Conservation (phyloP, 2,888 invertebrate genomes). For the Tachina fera region DNA sequence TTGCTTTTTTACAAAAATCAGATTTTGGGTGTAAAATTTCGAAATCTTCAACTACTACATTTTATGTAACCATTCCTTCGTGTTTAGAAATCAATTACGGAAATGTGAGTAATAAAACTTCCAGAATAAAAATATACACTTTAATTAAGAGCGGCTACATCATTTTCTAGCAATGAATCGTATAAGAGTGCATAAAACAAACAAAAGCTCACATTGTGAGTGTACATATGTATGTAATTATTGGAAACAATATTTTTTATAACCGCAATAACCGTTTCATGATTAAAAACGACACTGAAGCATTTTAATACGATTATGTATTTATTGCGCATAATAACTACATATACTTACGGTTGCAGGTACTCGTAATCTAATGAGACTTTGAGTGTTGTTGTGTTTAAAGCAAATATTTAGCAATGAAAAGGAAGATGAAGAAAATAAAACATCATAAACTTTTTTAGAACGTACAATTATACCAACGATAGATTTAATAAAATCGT, state of each 20-base stretch:
- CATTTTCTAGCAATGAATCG: background rate
- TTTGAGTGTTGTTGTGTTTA: conserved; percentile 11
- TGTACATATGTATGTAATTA: background rate
- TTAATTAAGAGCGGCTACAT: conserved; percentile 28
- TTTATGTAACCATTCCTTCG: conserved; percentile 57
- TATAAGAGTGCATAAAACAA: conserved; percentile 18
- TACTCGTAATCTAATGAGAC: background rate
- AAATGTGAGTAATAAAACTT: conserved; percentile 54
- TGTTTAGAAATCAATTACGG: conserved; percentile 57
- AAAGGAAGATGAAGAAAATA: background rate
- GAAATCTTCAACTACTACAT: background rate
- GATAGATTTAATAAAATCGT: too few relatives aligned
- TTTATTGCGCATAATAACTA: background rate
- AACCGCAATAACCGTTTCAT: conserved; percentile 48
- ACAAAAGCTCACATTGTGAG: conserved; percentile 1
- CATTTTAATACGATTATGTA: background rate
- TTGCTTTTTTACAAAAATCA: too few relatives aligned
- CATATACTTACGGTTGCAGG: background rate
- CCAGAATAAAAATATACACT: conserved; percentile 19
- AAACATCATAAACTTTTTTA: background rate
- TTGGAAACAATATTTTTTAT: conserved; percentile 39
- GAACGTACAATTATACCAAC: too few relatives aligned
- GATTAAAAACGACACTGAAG: conserved; percentile 29
- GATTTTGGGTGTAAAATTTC: too few relatives aligned
- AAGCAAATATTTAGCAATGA: background rate